Conservation (phyloP, 2,797 vertebrate species). For the Muraenolepis orangiensis region DNA sequence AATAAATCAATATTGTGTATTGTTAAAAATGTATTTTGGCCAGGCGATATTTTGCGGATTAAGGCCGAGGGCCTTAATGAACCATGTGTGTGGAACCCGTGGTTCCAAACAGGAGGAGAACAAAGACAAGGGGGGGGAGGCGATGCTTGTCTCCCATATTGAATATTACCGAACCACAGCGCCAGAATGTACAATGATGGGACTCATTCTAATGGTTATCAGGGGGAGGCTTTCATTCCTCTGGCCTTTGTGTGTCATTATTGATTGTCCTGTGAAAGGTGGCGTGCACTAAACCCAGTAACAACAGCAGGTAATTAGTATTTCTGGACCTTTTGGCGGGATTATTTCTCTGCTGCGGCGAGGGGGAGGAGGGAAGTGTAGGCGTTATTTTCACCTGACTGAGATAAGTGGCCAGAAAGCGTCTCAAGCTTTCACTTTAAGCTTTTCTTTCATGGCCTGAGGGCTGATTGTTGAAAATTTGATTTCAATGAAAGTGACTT, state of each 20-base stretch:
- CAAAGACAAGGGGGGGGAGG: slow-evolving; percentile 66
- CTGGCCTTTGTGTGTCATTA: slow-evolving; percentile 73
- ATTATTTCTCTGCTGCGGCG: slow-evolving; percentile 67
- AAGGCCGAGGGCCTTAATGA: slow-evolving; percentile 59
- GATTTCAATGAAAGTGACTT: not conserved
- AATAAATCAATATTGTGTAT: not conserved
- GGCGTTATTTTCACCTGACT: slow-evolving; percentile 24
- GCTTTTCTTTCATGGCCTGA: slow-evolving; percentile 32
- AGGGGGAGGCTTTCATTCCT: slow-evolving; percentile 68
- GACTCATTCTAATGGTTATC: slow-evolving; percentile 74
- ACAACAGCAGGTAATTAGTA: slow-evolving; percentile 79
- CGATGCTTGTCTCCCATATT: slow-evolving; percentile 63
- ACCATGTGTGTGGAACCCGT: slow-evolving; percentile 64
- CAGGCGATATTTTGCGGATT: slow-evolving; percentile 28
- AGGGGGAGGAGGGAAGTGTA: slow-evolving; percentile 29
- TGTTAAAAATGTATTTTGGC: slow-evolving; percentile 8
- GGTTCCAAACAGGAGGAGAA: slow-evolving; percentile 53
- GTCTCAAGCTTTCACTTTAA: slow-evolving; percentile 32
- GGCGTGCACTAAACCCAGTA: slow-evolving; percentile 61
- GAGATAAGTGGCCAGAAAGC: slow-evolving; percentile 39
- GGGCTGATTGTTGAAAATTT: slow-evolving; percentile 26
- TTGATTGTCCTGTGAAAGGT: slow-evolving; percentile 76
- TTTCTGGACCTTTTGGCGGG: slow-evolving; percentile 71
- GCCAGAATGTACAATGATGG: slow-evolving; percentile 72
- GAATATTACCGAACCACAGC: slow-evolving; percentile 67